Base-by-base conservation (phyloP, 2,113 vertebrate species). In the Antechinus stuartii region DNA sequence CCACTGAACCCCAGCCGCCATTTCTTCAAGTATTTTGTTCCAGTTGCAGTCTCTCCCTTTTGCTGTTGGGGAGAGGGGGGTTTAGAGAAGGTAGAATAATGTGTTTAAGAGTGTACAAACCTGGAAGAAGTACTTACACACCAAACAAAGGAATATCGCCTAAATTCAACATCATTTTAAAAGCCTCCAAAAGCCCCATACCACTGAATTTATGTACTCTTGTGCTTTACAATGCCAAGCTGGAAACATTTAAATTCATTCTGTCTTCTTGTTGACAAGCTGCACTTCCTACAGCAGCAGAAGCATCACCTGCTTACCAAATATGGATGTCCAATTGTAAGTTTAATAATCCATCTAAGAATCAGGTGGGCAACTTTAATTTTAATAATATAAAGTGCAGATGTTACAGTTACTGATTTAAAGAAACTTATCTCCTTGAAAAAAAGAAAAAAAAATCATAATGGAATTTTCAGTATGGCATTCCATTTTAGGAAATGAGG, bases 1-100 rank as follows among this genome's bases (percentile, higher is more conserved):
- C 98, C 98, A 98, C 94, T 96, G 92, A 98, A 98, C 98, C 98
- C 97, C 98, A 98, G 98, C 97, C 98, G 98, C 98, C 98, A 98
- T 96, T 98, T 98, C 98, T 98, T 98, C 98, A 97, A 98, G 95
- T 98, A 97, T 97, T 98, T 98, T 98, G 97, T 96, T 98, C 96
- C 98, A 96, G 98, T 94, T 98, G 98, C 97, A 97, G 98, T 97
- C 91, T 97, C 97, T 98, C 93, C 98, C 98, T 97, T 98, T 98
- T 98, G 98, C 95, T 98, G 98, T 96, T 97, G 90, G 93, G 95
- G 46, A 10, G 30, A n/a, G 61, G 95, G 96, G 94, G 96, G 96
- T 95, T 98, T 98, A 98, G 92, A 98, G 90, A 97, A 97, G 98
- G 97, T 97, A 97, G 97, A 98, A 98, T 97, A 98, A 97, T 30